phyloP scores from a whole-genome alignment of 2,797 vertebrate genomes.

The Crocodylus rhombifer region DNA sequence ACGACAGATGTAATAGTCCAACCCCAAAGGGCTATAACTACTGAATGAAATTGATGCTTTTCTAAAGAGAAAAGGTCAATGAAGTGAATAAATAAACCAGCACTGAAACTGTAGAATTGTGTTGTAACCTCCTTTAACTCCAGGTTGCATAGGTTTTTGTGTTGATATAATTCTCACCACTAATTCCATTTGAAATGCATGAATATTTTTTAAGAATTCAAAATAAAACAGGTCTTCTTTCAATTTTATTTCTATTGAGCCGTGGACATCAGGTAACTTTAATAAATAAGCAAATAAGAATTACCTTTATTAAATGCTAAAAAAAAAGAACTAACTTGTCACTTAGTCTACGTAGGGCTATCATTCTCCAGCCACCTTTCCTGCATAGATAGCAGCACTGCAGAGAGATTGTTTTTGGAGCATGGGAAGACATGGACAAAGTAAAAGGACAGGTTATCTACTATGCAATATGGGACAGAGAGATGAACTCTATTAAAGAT shows the following conservation, averaged over 20 bases:
- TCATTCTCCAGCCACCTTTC: neutral
- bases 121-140: neutral
- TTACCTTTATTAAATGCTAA: neutral
- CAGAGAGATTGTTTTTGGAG: neutral
- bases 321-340: neutral
- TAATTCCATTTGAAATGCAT: neutral
- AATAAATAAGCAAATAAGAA: neutral
- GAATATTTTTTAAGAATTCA: neutral
- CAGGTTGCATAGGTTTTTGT: neutral
- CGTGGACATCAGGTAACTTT: neutral
- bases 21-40: neutral
- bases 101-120: neutral
- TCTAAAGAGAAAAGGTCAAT: neutral
- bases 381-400: neutral
- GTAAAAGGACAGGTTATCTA: neutral
- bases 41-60: neutral
- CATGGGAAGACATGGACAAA: neutral
- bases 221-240: neutral
- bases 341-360: neutral
- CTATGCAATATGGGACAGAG: neutral
- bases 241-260: neutral
- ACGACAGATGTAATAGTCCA: neutral
- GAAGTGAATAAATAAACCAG: neutral
- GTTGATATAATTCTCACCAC: neutral
- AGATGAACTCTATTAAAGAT: neutral